Base-by-base conservation (phyloP, 2,888 invertebrate species). In the Nipponacmea schrenckii region DNA sequence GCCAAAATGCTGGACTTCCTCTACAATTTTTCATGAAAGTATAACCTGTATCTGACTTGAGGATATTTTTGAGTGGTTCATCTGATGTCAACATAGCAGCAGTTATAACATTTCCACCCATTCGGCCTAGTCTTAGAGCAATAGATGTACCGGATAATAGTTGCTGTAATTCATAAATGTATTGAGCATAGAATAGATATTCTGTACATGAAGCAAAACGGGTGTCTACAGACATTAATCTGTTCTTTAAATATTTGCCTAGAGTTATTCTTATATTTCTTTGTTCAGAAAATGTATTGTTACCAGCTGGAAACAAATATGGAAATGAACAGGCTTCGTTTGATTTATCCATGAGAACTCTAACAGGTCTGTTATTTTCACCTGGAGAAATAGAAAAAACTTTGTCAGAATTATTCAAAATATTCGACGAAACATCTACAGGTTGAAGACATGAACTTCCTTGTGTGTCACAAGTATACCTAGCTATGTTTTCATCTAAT, bases 381-480 rank as follows among this genome's bases (percentile, higher is more conserved):
- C 64, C 72, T 20, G 74, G 77, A n/a, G 77, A 74, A 15, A 77
- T 24, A 69, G 46, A 67, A 50, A 70, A 70, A 17, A 72, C 68
- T 4, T 72, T 27, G 44, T 77, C 68, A 44, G 39, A 63, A 68
- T 68, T 50, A 39, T 74, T 70, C 14, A 71, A 15, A 45, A 72
- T 31, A 31, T 73, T 68, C 48, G 73, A 73, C 5, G 50, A 70
- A 63, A 75, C 39, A 44, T 77, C 72, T 15, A 44, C 66, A 17
- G 75, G 74, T 63, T 77, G 75, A 3, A 77, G 46, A 63, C 75
- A 75, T 1, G 74, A 74, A 27, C 72, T 27, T 67, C 73, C 75
- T 14, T 56, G 63, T 24, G 2, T 5, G 5, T 31, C 31, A 31
- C 31, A 31, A 31, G 31, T 31, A 31, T 31, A 31, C 31, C 31